Evolutionary conservation across 1,140 invertebrate species (phyloP).

Genomic region (Plutomurus gul): DNA sequence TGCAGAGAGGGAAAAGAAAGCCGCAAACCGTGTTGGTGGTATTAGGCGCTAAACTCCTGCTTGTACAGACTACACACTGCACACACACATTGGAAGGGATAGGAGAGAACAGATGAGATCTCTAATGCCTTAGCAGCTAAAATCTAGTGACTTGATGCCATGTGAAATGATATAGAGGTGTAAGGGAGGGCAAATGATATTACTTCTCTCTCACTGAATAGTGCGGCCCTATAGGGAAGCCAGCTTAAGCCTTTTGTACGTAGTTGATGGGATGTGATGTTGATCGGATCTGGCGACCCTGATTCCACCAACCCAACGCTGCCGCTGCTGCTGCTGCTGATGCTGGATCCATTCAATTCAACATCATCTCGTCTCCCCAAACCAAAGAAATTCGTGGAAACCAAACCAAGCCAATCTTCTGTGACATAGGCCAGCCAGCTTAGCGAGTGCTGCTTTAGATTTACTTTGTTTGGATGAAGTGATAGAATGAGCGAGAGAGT

Average conservation of each 20-base stretch:
- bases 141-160: neutral
- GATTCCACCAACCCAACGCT: constrained; percentile 6
- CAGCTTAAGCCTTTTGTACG: constrained; percentile 17
- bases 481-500: neutral
- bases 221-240: neutral
- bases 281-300: constrained; percentile 14
- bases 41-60: constrained; percentile 4
- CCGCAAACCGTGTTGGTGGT: constrained; percentile 24
- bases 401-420: constrained; percentile 22
- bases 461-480: constrained; percentile 17
- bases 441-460: constrained; percentile 10
- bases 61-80: too few species aligned
- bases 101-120: constrained; percentile 2
- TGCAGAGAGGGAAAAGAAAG: neutral
- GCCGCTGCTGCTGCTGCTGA: too few species aligned
- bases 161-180: neutral
- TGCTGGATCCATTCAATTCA: constrained; percentile 29
- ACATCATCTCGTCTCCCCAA: constrained; percentile 13
- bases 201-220: neutral
- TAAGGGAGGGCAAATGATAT: neutral
- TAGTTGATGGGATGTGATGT: constrained; percentile 23
- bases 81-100: neutral
- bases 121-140: neutral
- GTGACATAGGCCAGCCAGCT: neutral
- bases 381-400: constrained; percentile 21